These are phyloP conservation scores for Tridacna crocea DNA, from an alignment of 2,888 invertebrate species.

Conservation along the genomic window DNA sequence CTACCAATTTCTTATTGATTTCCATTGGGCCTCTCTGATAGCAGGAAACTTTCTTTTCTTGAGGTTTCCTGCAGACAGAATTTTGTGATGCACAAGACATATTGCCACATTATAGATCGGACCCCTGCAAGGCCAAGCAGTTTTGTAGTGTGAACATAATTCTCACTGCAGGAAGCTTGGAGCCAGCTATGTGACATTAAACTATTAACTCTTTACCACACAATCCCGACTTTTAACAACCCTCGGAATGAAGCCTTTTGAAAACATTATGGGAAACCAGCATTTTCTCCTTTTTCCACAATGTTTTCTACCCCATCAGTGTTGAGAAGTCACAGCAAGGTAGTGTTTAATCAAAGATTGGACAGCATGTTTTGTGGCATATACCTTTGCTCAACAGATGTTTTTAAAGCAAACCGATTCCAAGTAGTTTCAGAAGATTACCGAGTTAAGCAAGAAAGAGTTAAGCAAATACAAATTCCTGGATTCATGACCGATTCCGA, in stretches of 20 bases:
- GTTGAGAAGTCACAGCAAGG: too few species aligned
- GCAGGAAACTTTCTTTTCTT: background rate
- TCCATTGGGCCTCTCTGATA: conserved; percentile 16
- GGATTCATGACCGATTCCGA: conserved; percentile 7
- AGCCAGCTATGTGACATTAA: conserved; percentile 22
- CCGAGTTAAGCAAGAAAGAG: background rate
- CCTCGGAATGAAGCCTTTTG: too few species aligned
- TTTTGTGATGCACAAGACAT: background rate
- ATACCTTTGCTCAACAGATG: too few species aligned
- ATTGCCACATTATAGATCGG: background rate
- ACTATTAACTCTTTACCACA: background rate
- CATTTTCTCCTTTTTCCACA: background rate
- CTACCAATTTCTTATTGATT: conserved; percentile 32
- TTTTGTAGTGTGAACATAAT: conserved; percentile 1
- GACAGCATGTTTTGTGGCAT: too few species aligned
- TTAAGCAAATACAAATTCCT: conserved; percentile 6
- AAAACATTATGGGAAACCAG: background rate
- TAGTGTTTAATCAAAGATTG: too few species aligned
- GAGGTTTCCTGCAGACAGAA: background rate
- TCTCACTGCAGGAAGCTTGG: background rate
- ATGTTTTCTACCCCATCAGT: background rate
- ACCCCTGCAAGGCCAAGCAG: background rate
- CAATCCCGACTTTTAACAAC: too few species aligned
- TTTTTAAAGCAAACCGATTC: too few species aligned
- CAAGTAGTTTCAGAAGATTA: too few species aligned